Conservation (phyloP, 2,797 vertebrate genomes). For the Setipinna tenuifilis region DNA sequence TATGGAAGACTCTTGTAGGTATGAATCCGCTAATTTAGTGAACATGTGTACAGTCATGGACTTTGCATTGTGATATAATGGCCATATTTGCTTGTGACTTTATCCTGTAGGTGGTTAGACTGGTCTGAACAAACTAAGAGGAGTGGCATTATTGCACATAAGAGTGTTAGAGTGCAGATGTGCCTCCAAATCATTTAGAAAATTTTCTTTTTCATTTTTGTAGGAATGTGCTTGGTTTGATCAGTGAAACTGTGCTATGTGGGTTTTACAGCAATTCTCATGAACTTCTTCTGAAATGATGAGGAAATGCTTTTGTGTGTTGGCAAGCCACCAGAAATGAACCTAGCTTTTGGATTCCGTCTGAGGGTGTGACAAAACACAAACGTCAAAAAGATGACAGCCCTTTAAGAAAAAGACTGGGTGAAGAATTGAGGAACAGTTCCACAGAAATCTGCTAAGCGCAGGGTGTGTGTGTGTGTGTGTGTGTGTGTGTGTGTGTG, state of each 20-base stretch:
- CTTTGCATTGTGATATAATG: too few species aligned
- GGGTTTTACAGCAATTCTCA: not conserved
- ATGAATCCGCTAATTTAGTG: constrained; percentile 20
- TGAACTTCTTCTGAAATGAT: too few species aligned
- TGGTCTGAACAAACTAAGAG: too few species aligned
- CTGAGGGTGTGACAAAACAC: not conserved
- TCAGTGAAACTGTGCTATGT: not conserved
- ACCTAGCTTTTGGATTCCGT: not conserved
- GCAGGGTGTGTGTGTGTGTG: not conserved
- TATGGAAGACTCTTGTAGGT: constrained; percentile 78
- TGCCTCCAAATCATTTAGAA: not conserved
- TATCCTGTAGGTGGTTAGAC: too few species aligned
- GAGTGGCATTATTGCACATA: not conserved
- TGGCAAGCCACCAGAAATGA: not conserved
- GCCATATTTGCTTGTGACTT: too few species aligned
- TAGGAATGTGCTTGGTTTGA: not conserved
- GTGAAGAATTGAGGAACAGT: not conserved
- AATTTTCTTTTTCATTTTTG: too few species aligned
- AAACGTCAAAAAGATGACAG: not conserved
- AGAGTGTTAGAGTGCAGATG: not conserved
- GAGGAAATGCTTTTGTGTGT: not conserved
- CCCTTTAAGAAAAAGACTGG: not conserved
- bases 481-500: not conserved
- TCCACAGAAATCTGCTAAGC: not conserved
- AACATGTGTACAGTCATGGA: not conserved